Evolutionary conservation across 2,797 vertebrate species (phyloP), one percentile per base, ranked within the genome.

Genomic region (Lithobates sylvaticus): DNA sequence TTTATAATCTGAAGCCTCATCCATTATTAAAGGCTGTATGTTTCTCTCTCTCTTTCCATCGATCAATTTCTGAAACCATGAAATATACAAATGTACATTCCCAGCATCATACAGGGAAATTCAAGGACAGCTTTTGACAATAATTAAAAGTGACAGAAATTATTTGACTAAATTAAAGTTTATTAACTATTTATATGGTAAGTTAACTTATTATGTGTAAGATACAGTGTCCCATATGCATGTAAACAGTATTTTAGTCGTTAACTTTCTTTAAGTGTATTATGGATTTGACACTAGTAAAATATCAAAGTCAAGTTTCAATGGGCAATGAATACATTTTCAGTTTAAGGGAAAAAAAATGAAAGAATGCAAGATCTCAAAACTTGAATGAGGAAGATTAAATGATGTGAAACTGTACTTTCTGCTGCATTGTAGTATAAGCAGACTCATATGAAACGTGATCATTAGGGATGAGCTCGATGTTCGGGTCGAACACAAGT

Each of bases 1-100:
- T 88, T 88, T 88, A 84, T 86, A 26, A 88, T 85, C 81, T 88
- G 67, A 76, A 89, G 78, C 80, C 67, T 88, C 88, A 89, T 90
- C 86, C 76, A 91, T 91, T 89, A 90, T 91, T 90, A 88, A 91
- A 78, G 88, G 74, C 77, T 83, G 72, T 78, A 83, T 85, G 86
- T 89, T 83, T 89, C 89, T 72, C 16, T 18, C 44, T 32, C 80
- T 73, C 81, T 90, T 86, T 68, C 78, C 86, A 89, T 88, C 39
- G 54, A 91, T 85, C 75, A 88, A 78, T 68, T 86, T 87, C 85
- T 88, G 23, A 84, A 91, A 74, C 81, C 80, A 88, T 84, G 79
- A 90, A 85, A 78, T 81, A 10, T 84, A 88, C 89, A 88, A 89
- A 89, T 89, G 88, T 85, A 79, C 39, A 73, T 70, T 83, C 76